These are phyloP conservation scores for Stenchaetothrips biformis DNA, from an alignment of 2,888 invertebrate genomes.

Conservation along the genomic window DNA sequence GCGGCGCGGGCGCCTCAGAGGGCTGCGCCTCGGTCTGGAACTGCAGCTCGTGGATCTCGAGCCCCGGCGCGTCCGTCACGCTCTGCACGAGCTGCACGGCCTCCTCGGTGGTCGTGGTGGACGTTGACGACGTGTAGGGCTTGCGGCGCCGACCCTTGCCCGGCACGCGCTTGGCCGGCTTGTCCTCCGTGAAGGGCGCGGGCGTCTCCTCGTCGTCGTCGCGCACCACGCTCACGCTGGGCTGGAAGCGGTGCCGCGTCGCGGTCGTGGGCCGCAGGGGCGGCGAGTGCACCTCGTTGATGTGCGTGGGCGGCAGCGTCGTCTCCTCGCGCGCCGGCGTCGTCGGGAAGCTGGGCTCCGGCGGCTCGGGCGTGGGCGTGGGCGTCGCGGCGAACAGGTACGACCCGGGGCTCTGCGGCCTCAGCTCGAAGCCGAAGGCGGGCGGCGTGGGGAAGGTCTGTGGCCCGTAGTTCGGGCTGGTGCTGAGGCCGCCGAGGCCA, in stretches of 20 bases:
- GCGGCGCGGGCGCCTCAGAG: background rate
- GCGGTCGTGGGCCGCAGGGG: slow-evolving; percentile 18
- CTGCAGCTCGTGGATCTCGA: slow-evolving; percentile 19
- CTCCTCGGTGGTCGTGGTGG: slow-evolving; percentile 25
- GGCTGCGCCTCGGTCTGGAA: background rate
- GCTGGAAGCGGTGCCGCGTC: slow-evolving; percentile 16
- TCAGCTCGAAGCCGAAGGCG: background rate
- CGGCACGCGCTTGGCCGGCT: slow-evolving; percentile 5
- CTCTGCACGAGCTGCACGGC: background rate
- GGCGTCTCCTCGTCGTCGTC: slow-evolving; percentile 18
- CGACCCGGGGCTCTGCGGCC: background rate
- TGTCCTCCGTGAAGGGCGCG: slow-evolving; percentile 8
- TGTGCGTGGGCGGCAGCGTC: slow-evolving; percentile 31
- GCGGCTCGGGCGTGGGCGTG: slow-evolving; percentile 26
- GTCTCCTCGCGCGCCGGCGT: slow-evolving; percentile 32
- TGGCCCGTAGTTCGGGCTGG: slow-evolving; percentile 8
- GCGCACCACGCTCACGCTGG: slow-evolving; percentile 4
- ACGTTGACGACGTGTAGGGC: background rate
- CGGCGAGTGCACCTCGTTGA: slow-evolving; percentile 20
- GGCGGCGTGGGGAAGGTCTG: slow-evolving; percentile 15
- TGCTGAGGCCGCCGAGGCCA: background rate
- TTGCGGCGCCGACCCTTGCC: slow-evolving; percentile 11
- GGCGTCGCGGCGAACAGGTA: slow-evolving; percentile 14
- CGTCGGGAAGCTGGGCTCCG: slow-evolving; percentile 25
- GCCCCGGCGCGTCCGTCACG: slow-evolving; percentile 1